Evolutionary conservation across 2,888 invertebrate species (phyloP).

Genomic region (Stenodera caucasica): DNA sequence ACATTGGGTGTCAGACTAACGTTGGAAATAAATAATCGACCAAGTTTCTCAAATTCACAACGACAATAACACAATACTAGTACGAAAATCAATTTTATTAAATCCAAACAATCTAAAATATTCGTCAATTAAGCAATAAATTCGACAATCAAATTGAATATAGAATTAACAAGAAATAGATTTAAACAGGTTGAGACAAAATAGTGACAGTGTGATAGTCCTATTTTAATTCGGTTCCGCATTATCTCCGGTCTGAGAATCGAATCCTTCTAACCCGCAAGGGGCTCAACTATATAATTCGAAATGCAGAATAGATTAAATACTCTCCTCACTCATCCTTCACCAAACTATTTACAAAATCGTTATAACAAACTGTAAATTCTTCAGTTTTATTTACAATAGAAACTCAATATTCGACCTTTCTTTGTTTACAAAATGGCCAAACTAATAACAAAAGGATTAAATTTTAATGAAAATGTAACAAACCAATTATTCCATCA

Average conservation of each 20-base stretch:
- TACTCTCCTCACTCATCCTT: conserved; percentile 29
- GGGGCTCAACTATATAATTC: conserved; percentile 29
- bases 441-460: conserved; percentile 24
- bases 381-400: conserved; percentile 19
- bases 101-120: no score
- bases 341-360: conserved; percentile 22
- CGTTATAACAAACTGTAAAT: conserved; percentile 19
- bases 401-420: background rate
- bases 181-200: conserved; percentile 21
- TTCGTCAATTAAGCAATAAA: no score
- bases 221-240: conserved; percentile 30
- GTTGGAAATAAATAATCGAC: conserved; percentile 5
- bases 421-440: conserved; percentile 16
- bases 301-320: conserved; percentile 31
- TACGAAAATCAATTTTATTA: no score
- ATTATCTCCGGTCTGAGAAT: conserved; percentile 30
- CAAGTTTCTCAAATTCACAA: conserved; percentile 5
- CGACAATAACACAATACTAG: background rate
- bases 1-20: background rate
- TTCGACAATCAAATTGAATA: background rate
- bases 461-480: conserved; percentile 28
- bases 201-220: conserved; percentile 30
- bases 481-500: conserved; percentile 19
- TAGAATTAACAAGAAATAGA: conserved; percentile 17
- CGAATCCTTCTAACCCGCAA: conserved; percentile 30